Evolutionary conservation across 2,888 invertebrate species (phyloP).

Genomic region (Empis stercorea): DNA sequence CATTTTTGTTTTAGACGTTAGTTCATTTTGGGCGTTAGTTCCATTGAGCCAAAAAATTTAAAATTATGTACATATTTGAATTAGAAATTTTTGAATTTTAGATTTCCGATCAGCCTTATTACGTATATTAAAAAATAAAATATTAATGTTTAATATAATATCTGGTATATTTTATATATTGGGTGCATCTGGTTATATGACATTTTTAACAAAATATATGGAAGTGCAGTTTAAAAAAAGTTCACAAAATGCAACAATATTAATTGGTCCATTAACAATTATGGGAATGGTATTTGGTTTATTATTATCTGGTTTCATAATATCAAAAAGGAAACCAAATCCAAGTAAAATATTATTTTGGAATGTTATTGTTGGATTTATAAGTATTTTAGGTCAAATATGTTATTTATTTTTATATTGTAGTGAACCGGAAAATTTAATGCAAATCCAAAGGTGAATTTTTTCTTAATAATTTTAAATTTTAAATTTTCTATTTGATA

Average conservation of each 20-base stretch:
- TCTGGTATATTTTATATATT: slow-evolving; percentile 53
- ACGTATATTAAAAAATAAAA: slow-evolving; percentile 48
- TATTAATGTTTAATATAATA: slow-evolving; percentile 51
- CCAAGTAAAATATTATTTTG: slow-evolving; percentile 45
- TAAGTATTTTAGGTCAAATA: slow-evolving; percentile 41
- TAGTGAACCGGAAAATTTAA: slow-evolving; percentile 22
- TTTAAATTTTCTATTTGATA: not conserved
- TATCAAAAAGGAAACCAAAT: slow-evolving; percentile 46
- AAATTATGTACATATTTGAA: too few relatives aligned
- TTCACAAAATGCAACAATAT: slow-evolving; percentile 49
- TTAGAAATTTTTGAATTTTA: slow-evolving; percentile 12
- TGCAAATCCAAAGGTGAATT: slow-evolving; percentile 17
- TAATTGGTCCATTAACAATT: slow-evolving; percentile 48
- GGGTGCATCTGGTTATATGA: slow-evolving; percentile 51
- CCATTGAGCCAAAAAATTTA: too few relatives aligned
- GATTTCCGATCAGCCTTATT: slow-evolving; percentile 46
- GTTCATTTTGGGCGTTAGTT: too few relatives aligned
- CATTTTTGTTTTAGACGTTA: too few relatives aligned
- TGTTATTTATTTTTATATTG: slow-evolving; percentile 45
- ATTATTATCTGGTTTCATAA: slow-evolving; percentile 43
- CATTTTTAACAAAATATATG: slow-evolving; percentile 60
- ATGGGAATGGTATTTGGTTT: slow-evolving; percentile 48
- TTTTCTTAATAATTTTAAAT: not conserved
- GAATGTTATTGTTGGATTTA: slow-evolving; percentile 46
- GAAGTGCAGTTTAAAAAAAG: slow-evolving; percentile 58